A percentile compares a stretch with the other conserved stretches of the same genome.
These are phyloP conservation scores for Burhinus bistriatus DNA, from an alignment of 2,113 vertebrate genomes.

Conservation along the genomic window DNA sequence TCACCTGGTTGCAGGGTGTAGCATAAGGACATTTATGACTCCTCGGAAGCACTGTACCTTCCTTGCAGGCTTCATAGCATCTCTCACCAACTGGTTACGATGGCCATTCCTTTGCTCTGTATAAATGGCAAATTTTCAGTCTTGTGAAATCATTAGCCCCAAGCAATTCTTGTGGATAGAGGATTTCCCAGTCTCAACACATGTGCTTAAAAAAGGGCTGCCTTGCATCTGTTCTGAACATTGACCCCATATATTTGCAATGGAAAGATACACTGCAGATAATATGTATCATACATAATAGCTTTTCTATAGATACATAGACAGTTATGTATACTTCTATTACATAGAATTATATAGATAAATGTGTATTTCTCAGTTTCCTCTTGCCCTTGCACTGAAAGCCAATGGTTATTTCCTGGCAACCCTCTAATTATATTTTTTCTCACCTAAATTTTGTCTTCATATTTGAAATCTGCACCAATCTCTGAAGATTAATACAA, in stretches of 20 bases:
- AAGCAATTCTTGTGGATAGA: neutral
- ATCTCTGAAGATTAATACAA: conserved; percentile 34
- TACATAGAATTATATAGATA: neutral
- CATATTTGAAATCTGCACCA: neutral
- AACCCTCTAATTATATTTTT: neutral
- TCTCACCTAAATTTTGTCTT: neutral
- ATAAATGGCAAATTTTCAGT: neutral
- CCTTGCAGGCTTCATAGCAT: neutral
- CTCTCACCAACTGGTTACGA: neutral
- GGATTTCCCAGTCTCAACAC: neutral
- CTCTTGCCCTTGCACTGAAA: neutral
- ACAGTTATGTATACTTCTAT: neutral
- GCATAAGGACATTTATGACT: neutral
- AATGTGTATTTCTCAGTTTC: neutral
- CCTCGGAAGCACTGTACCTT: neutral
- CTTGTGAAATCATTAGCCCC: neutral
- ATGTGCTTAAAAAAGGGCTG: neutral
- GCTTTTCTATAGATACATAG: neutral
- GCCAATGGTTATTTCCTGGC: neutral
- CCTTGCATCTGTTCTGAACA: neutral
- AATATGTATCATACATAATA: neutral
- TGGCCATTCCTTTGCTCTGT: neutral
- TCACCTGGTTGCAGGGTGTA: neutral
- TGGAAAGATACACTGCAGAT: neutral
- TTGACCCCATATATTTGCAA: neutral